These are phyloP conservation scores for Dryomyza anilis DNA, from an alignment of 2,888 invertebrate genomes.

Conservation along the genomic window DNA sequence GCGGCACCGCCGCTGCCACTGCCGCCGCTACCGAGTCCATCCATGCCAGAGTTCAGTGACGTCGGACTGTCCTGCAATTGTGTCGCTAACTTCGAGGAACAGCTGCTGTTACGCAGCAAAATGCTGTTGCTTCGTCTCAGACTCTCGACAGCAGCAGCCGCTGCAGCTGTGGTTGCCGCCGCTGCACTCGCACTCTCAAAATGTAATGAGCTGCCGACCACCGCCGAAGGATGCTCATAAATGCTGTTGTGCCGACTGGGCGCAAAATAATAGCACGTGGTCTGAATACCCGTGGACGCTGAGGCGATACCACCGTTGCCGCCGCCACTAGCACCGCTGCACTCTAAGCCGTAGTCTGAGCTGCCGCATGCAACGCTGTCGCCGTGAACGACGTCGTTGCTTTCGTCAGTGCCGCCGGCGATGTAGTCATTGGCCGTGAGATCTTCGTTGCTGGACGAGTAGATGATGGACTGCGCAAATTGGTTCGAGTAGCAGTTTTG, in stretches of 20 bases:
- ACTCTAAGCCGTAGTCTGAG: constrained; percentile 16
- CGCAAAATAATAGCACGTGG: constrained; percentile 56
- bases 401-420: constrained; percentile 26
- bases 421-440: constrained; percentile 41
- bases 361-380: constrained; percentile 15
- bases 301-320: constrained; percentile 5
- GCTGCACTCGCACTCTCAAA: constrained; percentile 46
- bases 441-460: constrained; percentile 57
- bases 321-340: constrained; percentile 29
- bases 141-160: constrained; percentile 56
- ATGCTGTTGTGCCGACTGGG: constrained; percentile 57
- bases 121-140: constrained; percentile 56
- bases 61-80: constrained; percentile 50
- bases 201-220: constrained; percentile 53
- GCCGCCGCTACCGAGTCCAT: constrained; percentile 54
- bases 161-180: constrained; percentile 51
- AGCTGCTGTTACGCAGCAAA: constrained; percentile 55
- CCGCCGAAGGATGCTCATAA: constrained; percentile 58
- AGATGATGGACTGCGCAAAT: constrained; percentile 55
- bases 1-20: constrained; percentile 45
- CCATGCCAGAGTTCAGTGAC: constrained; percentile 53
- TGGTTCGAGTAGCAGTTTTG: constrained; percentile 57
- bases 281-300: constrained; percentile 39
- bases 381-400: constrained; percentile 23
- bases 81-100: constrained; percentile 48